phyloP scores from a whole-genome alignment of 2,797 vertebrate genomes.

The Phylloscopus collybita region DNA sequence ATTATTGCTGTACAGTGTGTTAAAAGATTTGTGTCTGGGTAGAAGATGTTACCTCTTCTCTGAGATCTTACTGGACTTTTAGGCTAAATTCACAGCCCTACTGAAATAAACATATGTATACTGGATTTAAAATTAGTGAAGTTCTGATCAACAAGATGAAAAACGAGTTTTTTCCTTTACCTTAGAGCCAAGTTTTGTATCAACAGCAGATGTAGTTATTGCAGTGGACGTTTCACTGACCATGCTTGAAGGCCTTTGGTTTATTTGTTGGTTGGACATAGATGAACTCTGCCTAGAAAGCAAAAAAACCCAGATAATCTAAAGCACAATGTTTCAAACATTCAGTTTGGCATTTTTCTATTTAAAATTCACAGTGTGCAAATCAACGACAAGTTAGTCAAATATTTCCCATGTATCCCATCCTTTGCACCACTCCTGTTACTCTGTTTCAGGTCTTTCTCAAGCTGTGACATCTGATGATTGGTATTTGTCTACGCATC shows the following conservation, averaged over 20 bases:
- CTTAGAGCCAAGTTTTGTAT: conserved; percentile 85
- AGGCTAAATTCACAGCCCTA: neutral
- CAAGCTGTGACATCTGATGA: neutral
- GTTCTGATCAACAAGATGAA: neutral
- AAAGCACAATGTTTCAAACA: neutral
- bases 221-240: conserved; percentile 89
- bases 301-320: neutral
- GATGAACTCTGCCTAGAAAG: conserved; percentile 84
- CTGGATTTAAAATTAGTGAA: neutral
- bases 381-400: neutral
- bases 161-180: conserved; percentile 72
- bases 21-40: neutral
- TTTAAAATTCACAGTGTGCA: neutral
- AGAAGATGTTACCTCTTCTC: neutral
- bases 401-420: neutral
- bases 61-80: neutral
- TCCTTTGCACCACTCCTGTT: neutral
- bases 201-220: conserved; percentile 84
- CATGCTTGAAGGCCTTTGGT: conserved; percentile 91
- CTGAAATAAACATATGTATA: neutral
- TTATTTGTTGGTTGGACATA: conserved; percentile 89
- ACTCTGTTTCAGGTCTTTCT: neutral
- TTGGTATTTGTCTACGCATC: neutral
- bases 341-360: neutral
- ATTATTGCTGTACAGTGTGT: no score